Percentiles rank a stretch among this genome's conserved stretches.
phyloP scores from a whole-genome alignment of 2,797 vertebrate species.

The Urophycis tenuis region DNA sequence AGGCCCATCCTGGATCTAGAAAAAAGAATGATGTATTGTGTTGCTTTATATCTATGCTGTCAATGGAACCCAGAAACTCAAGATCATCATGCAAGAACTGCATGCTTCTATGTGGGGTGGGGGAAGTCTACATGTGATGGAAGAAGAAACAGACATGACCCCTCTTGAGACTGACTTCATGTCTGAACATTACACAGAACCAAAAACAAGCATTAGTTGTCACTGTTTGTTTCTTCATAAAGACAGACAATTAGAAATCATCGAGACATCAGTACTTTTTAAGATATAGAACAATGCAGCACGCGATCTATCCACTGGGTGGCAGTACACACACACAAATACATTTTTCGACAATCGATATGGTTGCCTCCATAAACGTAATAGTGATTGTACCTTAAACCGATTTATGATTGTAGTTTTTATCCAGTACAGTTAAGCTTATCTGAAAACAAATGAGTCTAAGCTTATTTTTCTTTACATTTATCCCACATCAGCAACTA shows the following conservation, averaged over 20 bases:
- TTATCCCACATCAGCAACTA: background rate
- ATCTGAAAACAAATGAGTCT: background rate
- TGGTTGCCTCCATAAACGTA: background rate
- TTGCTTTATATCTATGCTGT: too few species aligned
- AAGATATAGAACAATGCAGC: background rate
- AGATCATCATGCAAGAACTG: too few species aligned
- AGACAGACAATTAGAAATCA: background rate
- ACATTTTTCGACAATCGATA: background rate
- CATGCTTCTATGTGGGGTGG: too few species aligned
- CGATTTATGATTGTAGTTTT: background rate
- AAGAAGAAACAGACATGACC: too few species aligned
- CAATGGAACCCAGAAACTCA: too few species aligned
- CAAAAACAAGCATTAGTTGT: background rate
- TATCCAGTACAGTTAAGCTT: background rate
- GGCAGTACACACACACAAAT: conserved; percentile 44
- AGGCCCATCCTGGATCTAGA: too few species aligned
- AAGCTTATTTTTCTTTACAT: too few species aligned
- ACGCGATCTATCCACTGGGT: conserved; percentile 36
- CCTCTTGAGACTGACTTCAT: background rate
- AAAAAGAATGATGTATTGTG: too few species aligned
- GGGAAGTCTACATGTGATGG: too few species aligned
- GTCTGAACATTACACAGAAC: background rate
- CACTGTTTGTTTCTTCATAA: too few species aligned
- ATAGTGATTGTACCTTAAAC: too few species aligned
- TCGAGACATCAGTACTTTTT: background rate